These are phyloP conservation scores for Picus viridis DNA, from an alignment of 2,797 vertebrate genomes.

Conservation along the genomic window DNA sequence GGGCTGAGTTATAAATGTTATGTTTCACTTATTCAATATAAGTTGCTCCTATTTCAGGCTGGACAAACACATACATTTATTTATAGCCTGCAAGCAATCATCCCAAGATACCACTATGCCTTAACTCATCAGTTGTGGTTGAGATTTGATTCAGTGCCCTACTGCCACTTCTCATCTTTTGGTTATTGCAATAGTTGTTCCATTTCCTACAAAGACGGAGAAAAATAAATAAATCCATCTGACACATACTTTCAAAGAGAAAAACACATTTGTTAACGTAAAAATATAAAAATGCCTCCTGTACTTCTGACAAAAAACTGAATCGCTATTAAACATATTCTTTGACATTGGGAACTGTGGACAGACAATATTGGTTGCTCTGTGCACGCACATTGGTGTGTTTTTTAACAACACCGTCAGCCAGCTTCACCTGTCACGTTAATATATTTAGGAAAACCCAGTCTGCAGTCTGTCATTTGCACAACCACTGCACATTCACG, in stretches of 20 bases:
- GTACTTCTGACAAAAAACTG: neutral
- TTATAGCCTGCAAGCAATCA: neutral
- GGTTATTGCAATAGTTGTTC: neutral
- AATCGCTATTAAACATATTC: slow-evolving; percentile 44
- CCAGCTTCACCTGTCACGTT: neutral
- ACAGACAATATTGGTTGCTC: slow-evolving; percentile 6
- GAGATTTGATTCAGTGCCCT: neutral
- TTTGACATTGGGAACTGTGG: neutral
- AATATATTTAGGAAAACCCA: neutral
- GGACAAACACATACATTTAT: neutral
- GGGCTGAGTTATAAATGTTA: neutral
- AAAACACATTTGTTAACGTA: neutral
- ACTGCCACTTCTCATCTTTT: neutral
- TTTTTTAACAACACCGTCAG: slow-evolving; percentile 15
- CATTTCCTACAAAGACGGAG: neutral
- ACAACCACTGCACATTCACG: neutral
- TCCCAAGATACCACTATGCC: neutral
- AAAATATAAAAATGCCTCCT: neutral
- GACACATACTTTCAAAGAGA: neutral
- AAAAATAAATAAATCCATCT: neutral
- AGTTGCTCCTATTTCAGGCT: neutral
- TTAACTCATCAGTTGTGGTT: neutral
- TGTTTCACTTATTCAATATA: neutral
- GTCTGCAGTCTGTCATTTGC: neutral
- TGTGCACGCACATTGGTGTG: neutral